Evolutionary conservation across 2,888 invertebrate genomes (phyloP).

Genomic region (Microchrysa polita): DNA sequence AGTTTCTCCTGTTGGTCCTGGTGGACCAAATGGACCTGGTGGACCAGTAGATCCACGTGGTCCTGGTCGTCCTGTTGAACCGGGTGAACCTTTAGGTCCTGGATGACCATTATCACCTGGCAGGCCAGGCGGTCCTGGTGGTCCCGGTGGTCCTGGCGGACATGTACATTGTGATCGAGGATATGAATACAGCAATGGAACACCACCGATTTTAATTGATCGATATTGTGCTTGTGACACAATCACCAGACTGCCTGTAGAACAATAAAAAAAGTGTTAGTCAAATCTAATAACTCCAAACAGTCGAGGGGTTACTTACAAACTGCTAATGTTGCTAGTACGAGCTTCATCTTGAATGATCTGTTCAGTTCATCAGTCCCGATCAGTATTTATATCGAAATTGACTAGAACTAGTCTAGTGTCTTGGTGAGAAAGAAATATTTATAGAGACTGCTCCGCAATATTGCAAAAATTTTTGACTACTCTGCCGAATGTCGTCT

Average conservation of each 20-base stretch:
- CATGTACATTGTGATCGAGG: slow-evolving; percentile 55
- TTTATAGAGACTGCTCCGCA: slow-evolving; percentile 5
- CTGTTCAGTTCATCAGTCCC: neutral
- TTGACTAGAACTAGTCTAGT: neutral
- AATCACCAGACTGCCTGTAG: slow-evolving; percentile 13
- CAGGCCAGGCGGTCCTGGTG: slow-evolving; percentile 73
- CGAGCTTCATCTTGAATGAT: slow-evolving; percentile 35
- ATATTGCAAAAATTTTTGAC: neutral
- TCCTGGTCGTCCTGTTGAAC: slow-evolving; percentile 51
- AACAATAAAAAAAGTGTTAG: neutral
- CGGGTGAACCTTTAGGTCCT: slow-evolving; percentile 62
- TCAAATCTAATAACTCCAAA: neutral
- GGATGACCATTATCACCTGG: slow-evolving; percentile 73
- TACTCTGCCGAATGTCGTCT: neutral
- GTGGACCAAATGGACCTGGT: slow-evolving; percentile 77
- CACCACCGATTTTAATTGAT: slow-evolving; percentile 32
- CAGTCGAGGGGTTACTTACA: slow-evolving; percentile 18
- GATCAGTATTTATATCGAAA: slow-evolving; percentile 35
- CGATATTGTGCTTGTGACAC: slow-evolving; percentile 32
- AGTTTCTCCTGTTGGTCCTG: slow-evolving; percentile 72
- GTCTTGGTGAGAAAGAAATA: neutral
- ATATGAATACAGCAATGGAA: slow-evolving; percentile 33
- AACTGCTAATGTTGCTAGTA: slow-evolving; percentile 28
- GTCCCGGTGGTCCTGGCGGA: slow-evolving; percentile 67
- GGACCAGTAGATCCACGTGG: slow-evolving; percentile 66